Evolutionary conservation across 2,113 vertebrate genomes (phyloP).

Genomic region (Dicrurus megarhynchus): DNA sequence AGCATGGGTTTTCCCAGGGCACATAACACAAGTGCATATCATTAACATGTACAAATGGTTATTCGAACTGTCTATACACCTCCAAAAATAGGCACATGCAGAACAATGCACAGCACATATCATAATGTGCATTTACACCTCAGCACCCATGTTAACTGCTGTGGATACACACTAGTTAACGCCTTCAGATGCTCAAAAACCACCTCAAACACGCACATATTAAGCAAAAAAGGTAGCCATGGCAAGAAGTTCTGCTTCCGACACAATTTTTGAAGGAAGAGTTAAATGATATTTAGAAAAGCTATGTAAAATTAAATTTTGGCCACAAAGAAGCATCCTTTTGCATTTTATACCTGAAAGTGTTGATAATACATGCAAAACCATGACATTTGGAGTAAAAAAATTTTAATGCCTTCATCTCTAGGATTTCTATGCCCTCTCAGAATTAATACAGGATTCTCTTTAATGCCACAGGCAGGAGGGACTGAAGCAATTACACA

Average conservation of each 20-base stretch:
- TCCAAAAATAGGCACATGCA: neutral
- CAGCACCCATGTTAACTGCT: neutral
- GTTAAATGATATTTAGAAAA: neutral
- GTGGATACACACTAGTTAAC: neutral
- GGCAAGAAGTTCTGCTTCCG: neutral
- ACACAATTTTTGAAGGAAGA: neutral
- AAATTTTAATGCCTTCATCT: neutral
- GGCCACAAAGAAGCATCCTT: neutral
- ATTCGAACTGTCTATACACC: neutral
- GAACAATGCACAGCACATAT: rapidly evolving
- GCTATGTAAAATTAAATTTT: neutral
- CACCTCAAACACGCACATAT: neutral
- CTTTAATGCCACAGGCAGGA: neutral
- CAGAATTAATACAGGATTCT: neutral
- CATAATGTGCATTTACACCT: neutral
- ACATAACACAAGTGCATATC: neutral
- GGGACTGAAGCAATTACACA: neutral
- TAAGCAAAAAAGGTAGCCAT: neutral
- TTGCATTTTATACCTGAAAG: neutral
- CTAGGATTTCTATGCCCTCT: neutral
- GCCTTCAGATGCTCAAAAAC: neutral
- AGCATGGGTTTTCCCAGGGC: neutral
- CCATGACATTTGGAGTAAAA: neutral
- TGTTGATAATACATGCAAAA: neutral
- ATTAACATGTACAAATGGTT: rapidly evolving